Evolutionary conservation across 1,140 invertebrate genomes (phyloP).

Genomic region (Tenebrio molitor): DNA sequence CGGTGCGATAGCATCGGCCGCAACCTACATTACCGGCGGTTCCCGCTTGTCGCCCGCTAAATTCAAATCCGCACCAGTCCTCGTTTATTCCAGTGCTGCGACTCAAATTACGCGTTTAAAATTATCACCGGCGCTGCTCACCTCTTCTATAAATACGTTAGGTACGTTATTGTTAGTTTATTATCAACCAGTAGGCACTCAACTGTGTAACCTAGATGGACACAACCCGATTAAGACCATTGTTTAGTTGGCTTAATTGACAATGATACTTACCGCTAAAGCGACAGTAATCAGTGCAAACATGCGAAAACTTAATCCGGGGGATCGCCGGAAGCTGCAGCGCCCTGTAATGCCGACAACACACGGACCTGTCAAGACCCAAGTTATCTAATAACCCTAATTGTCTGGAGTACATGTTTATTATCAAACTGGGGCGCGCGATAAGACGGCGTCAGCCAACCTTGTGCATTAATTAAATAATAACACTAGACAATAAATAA

Average conservation of each 20-base stretch:
- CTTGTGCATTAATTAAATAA: constrained; percentile 22
- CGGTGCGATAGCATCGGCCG: not conserved
- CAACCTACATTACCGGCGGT: not conserved
- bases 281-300: constrained; percentile 13
- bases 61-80: too few relatives aligned
- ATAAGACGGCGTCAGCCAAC: constrained; percentile 15
- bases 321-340: not conserved
- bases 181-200: constrained; percentile 24
- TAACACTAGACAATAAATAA: constrained; percentile 16
- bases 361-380: too few relatives aligned
- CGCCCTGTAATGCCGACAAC: not conserved
- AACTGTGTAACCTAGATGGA: constrained; percentile 31
- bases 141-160: not conserved
- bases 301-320: constrained; percentile 26
- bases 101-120: constrained; percentile 9
- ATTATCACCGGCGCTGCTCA: constrained; percentile 4
- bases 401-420: too few relatives aligned
- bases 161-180: constrained; percentile 17
- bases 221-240: constrained; percentile 13
- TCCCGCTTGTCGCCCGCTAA: too few relatives aligned
- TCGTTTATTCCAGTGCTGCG: not conserved
- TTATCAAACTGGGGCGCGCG: constrained; percentile 17
- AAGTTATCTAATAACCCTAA: too few relatives aligned
- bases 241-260: constrained; percentile 38
- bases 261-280: constrained; percentile 29